Base-by-base conservation (phyloP, 1,140 invertebrate species). In the Anoplolepis gracilipes region DNA sequence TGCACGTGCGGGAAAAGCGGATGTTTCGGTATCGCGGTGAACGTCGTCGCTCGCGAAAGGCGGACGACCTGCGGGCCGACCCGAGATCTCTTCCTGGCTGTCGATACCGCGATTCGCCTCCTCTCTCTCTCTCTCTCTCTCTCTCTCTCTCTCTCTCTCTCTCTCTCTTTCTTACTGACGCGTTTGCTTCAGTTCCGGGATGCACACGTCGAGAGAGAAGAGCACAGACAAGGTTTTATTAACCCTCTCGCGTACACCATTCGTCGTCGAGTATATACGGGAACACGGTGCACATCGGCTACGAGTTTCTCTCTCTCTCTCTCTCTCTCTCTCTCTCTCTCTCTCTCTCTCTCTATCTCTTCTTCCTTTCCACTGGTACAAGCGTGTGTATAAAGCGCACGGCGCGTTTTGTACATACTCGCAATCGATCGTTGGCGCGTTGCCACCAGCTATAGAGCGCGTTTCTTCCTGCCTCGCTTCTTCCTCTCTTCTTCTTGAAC, bases 381-480 rank as follows among this genome's bases (percentile, higher is more conserved):
- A 86, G 46, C 76, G 28, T 69, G 28, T 69, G 77, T 82, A 82
- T 82, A 72, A 88, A 88, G 70, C 87, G 70, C 85, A 73, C 70
- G 46, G 62, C 46, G 72, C 82, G 78, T 70, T 88, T 39, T 57
- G 78, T 75, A n/a, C n/a, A n/a, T n/a, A 79, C 88, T 86, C 36
- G 82, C 86, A 42, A 90, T 90, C 89, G 89, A 90, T 90, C 86
- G 88, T 79, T 90, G 89, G 88, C 86, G 69, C 84, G 75, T 88
- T 85, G 89, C 89, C 89, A 90, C 88, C 59, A 65, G 64, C 70
- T 36, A 53, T 84, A 69, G 46, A 49, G 76, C 57, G 76, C 67
- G 53, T 61, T 81, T 72, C 65, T 82, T 82, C 62, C 69, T 55
- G 33, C 64, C 73, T 30, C 65, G 39, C 75, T 84, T 30, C 77